Percentiles rank a stretch among this genome's conserved stretches.
These are phyloP conservation scores for Danio choprae DNA, from an alignment of 2,797 vertebrate species.

Conservation along the genomic window DNA sequence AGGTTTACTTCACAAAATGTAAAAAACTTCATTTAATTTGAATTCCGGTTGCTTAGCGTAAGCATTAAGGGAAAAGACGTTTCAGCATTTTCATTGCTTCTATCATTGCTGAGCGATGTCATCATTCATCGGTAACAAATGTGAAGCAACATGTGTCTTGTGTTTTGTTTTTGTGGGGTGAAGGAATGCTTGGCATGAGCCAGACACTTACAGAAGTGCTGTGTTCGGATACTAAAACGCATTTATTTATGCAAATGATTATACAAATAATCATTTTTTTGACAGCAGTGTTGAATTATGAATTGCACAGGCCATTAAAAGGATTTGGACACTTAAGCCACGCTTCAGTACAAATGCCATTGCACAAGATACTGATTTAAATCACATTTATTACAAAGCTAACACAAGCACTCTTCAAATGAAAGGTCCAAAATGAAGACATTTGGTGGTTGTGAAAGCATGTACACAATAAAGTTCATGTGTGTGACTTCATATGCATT, in stretches of 20 bases:
- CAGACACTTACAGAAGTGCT: conserved; percentile 20
- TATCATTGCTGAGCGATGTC: conserved; percentile 56
- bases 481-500: not conserved
- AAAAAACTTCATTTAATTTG: conserved; percentile 20
- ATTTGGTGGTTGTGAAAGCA: not conserved
- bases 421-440: not conserved
- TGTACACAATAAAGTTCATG: not conserved
- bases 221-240: conserved; percentile 4
- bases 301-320: conserved; percentile 6
- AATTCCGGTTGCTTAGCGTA: conserved; percentile 33
- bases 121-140: conserved; percentile 67
- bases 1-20: not conserved
- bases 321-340: conserved; percentile 1
- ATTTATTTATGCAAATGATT: conserved; percentile 21
- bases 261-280: conserved; percentile 31
- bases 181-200: conserved; percentile 61
- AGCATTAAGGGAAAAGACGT: conserved; percentile 48
- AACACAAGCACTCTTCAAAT: not conserved
- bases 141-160: conserved; percentile 56
- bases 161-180: conserved; percentile 48
- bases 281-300: not conserved
- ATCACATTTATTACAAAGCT: not conserved
- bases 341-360: conserved; percentile 8
- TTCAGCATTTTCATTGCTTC: conserved; percentile 58
- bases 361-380: not conserved